These are phyloP conservation scores for Entelurus aequoreus DNA, from an alignment of 2,113 vertebrate species.

Conservation along the genomic window DNA sequence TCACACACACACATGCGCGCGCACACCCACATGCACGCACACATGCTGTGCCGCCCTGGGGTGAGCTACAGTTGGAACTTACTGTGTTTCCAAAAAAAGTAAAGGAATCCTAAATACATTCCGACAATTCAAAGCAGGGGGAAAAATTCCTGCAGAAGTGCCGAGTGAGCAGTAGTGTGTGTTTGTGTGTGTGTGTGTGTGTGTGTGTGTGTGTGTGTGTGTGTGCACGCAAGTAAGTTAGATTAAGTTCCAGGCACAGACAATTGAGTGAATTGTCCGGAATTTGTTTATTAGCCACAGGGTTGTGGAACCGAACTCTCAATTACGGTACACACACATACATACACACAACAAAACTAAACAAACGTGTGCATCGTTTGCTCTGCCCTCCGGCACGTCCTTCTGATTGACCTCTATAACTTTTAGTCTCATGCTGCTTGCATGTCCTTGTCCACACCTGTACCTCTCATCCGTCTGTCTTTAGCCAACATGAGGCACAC, in stretches of 20 bases:
- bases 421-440: too few relatives aligned
- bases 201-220: conserved; percentile 24
- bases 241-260: conserved; percentile 52
- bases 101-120: conserved; percentile 8
- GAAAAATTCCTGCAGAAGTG: conserved; percentile 8
- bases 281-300: conserved; percentile 55
- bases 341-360: not conserved
- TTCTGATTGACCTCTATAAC: not conserved
- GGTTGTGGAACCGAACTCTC: conserved; percentile 30
- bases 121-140: conserved; percentile 8
- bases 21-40: conserved; percentile 17
- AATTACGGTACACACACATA: conserved; percentile 11
- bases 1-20: not conserved
- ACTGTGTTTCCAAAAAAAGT: conserved; percentile 5
- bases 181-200: conserved; percentile 22
- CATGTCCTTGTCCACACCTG: too few relatives aligned
- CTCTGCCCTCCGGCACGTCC: not conserved
- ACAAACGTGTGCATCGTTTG: too few relatives aligned
- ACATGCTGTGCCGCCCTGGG: not conserved
- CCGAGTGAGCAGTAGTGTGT: conserved; percentile 24
- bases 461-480: conserved; percentile 25
- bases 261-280: conserved; percentile 59
- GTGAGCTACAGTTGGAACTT: conserved; percentile 2
- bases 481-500: conserved; percentile 24
- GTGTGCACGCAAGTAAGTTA: conserved; percentile 20